Conservation (phyloP, 2,797 vertebrate species). For the Poecilia gillii region DNA sequence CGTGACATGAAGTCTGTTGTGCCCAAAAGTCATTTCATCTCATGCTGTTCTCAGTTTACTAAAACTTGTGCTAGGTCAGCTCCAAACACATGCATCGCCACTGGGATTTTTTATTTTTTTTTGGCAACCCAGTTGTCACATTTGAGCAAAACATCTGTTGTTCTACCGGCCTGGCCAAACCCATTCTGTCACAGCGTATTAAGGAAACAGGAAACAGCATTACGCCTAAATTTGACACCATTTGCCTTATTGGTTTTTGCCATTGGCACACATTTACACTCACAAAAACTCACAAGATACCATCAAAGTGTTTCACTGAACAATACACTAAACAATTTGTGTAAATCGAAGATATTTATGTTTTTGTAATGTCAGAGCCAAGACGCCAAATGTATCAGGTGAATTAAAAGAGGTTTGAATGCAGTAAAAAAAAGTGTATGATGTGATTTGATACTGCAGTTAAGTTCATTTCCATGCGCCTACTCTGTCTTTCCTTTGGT, state of each 20-base stretch:
- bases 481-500: constrained; percentile 67
- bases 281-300: not conserved
- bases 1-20: constrained; percentile 15
- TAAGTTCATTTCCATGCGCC: constrained; percentile 51
- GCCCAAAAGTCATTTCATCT: constrained; percentile 32
- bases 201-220: constrained; percentile 94
- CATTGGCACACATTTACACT: not conserved
- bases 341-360: not conserved
- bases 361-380: not conserved
- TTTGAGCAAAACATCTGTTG: constrained; percentile 88
- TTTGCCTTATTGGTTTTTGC: constrained; percentile 82
- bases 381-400: constrained; percentile 64
- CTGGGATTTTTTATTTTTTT: constrained; percentile 76
- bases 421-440: constrained; percentile 59
- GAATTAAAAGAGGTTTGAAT: constrained; percentile 40
- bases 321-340: not conserved
- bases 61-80: constrained; percentile 91
- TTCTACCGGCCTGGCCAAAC: constrained; percentile 92
- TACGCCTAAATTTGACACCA: constrained; percentile 90
- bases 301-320: not conserved
- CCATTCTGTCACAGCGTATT: constrained; percentile 97
- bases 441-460: constrained; percentile 57
- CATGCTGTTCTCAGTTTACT: constrained; percentile 81
- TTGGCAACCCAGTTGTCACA: constrained; percentile 71
- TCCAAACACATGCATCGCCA: constrained; percentile 90